Evolutionary conservation across 2,113 vertebrate genomes (phyloP).

Genomic region (Elephas maximus): DNA sequence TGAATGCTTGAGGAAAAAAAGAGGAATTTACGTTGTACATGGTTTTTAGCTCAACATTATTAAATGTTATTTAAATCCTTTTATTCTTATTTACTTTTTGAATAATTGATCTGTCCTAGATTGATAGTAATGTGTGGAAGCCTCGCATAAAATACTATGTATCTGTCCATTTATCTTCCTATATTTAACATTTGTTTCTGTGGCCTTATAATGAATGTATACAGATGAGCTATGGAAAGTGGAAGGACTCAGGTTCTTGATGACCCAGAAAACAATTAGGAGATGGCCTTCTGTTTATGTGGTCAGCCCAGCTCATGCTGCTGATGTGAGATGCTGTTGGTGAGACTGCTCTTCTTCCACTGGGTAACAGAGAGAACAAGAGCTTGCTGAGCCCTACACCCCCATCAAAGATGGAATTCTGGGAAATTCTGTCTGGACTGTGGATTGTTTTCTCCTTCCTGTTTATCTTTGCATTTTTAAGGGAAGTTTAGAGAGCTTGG

Average conservation of each 20-base stretch:
- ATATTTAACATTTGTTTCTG: background rate
- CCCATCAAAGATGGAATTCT: background rate
- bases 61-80: background rate
- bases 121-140: background rate
- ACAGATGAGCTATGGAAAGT: background rate
- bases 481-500: background rate
- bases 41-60: constrained; percentile 16
- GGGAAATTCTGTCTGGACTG: background rate
- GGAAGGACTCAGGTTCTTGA: background rate
- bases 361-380: background rate
- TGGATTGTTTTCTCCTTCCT: background rate
- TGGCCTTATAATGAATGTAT: background rate
- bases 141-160: background rate
- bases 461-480: background rate
- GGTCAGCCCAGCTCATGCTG: background rate
- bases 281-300: background rate
- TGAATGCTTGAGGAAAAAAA: background rate
- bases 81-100: background rate
- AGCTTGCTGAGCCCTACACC: background rate
- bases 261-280: background rate
- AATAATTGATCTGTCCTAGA: background rate
- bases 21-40: background rate
- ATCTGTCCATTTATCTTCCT: background rate
- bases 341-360: background rate
- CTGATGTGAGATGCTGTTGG: background rate